phyloP scores from a whole-genome alignment of 2,113 vertebrate genomes.

The Apistogramma diplotaenia region DNA sequence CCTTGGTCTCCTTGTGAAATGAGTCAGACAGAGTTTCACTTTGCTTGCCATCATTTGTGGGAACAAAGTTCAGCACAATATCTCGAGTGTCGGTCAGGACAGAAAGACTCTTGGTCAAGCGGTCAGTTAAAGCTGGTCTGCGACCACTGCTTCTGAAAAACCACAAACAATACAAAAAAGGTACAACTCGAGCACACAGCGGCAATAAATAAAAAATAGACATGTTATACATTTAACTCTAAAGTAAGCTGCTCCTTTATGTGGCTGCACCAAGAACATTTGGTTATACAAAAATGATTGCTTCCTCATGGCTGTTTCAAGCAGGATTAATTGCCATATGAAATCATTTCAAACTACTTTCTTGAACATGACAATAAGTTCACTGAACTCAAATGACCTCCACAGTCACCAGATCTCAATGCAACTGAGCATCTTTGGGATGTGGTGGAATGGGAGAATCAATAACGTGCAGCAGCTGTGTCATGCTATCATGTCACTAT shows the following conservation, averaged over 20 bases:
- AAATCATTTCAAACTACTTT: neutral
- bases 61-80: conserved; percentile 74
- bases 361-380: neutral
- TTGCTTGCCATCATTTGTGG: conserved; percentile 52
- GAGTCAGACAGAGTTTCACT: conserved; percentile 47
- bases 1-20: conserved; percentile 50
- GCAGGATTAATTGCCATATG: too few relatives aligned
- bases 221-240: neutral
- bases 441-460: neutral
- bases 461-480: neutral
- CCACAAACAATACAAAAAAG: neutral
- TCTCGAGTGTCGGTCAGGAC: conserved; percentile 74
- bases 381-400: neutral
- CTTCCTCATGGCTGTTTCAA: neutral
- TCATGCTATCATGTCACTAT: neutral
- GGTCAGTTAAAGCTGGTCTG: conserved; percentile 64
- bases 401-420: neutral
- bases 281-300: too few relatives aligned
- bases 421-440: neutral
- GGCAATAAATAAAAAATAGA: neutral
- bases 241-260: neutral
- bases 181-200: neutral
- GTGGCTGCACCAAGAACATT: too few relatives aligned
- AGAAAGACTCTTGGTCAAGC: conserved; percentile 65
- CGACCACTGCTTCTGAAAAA: conserved; percentile 58